These are phyloP conservation scores for Melanostoma scalare DNA, from an alignment of 2,888 invertebrate genomes.

Conservation along the genomic window DNA sequence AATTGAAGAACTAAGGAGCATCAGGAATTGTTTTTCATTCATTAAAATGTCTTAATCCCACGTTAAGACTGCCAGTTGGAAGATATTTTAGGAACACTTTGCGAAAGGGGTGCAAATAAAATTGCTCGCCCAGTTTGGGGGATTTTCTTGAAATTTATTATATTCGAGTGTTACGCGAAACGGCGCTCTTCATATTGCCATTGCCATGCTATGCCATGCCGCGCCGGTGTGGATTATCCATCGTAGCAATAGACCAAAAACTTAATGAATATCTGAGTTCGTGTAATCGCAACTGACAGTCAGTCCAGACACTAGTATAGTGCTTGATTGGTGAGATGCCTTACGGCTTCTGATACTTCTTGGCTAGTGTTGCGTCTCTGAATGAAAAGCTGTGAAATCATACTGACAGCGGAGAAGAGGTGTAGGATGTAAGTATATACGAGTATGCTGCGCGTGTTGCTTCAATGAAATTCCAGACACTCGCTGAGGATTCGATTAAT, in stretches of 20 bases:
- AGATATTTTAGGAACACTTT: conserved; percentile 47
- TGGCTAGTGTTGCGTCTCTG: conserved; percentile 15
- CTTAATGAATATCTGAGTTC: conserved; percentile 62
- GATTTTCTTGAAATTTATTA: conserved; percentile 61
- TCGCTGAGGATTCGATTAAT: conserved; percentile 75
- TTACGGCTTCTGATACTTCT: conserved; percentile 21
- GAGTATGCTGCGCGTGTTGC: conserved; percentile 19
- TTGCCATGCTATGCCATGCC: conserved; percentile 4
- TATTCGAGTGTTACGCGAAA: conserved; percentile 53
- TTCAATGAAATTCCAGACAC: conserved; percentile 64
- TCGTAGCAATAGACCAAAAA: conserved; percentile 28
- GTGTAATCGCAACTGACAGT: conserved; percentile 64
- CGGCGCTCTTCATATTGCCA: conserved; percentile 6
- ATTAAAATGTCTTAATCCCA: conserved; percentile 71
- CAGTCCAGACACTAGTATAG: conserved; percentile 51
- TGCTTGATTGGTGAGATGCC: conserved; percentile 62
- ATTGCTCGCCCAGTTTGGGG: conserved; percentile 14
- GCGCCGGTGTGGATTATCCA: conserved; percentile 17
- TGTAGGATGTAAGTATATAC: no score
- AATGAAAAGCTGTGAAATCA: conserved; percentile 35
- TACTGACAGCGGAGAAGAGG: conserved; percentile 1
- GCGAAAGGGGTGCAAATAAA: conserved; percentile 11
- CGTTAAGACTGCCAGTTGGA: conserved; percentile 36
- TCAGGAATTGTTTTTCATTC: conserved; percentile 71
- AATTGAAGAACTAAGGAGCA: conserved; percentile 74